Conservation (phyloP, 23 tunicate species). For the Phallusia fumigata region DNA sequence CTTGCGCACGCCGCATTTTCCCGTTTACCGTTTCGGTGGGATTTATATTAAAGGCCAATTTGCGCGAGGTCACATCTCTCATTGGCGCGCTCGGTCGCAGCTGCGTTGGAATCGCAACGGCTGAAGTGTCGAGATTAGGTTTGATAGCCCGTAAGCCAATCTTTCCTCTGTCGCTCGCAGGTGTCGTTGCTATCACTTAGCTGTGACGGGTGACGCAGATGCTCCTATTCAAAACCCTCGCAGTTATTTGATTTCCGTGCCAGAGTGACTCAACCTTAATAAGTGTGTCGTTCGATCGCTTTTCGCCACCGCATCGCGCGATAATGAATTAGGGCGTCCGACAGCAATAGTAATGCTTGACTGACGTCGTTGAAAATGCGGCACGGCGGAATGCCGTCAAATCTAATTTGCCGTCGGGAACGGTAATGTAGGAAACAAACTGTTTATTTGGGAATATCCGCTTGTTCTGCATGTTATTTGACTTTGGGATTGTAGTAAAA, state of each 20-base stretch:
- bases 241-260: background rate
- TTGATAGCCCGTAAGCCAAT: slow-evolving; percentile 11
- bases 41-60: slow-evolving; percentile 1
- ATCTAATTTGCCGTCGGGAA: too few species aligned
- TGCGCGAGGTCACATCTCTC: background rate
- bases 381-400: too few species aligned
- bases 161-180: slow-evolving; percentile 7
- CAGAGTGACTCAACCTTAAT: background rate
- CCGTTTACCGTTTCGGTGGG: background rate
- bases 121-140: slow-evolving; percentile 7
- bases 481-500: too few species aligned
- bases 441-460: too few species aligned
- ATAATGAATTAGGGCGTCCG: slow-evolving; percentile 2
- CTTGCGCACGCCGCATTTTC: background rate
- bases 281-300: slow-evolving; percentile 4
- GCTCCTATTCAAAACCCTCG: background rate
- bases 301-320: slow-evolving; percentile 7
- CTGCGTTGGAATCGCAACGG: background rate
- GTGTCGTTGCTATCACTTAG: slow-evolving; percentile 7
- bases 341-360: background rate
- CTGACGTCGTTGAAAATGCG: too few species aligned
- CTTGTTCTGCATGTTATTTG: too few species aligned
- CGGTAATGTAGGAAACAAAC: too few species aligned
- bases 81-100: background rate
- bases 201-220: background rate